Base-by-base conservation (phyloP, 2,113 vertebrate species). In the Gymnogyps californianus region DNA sequence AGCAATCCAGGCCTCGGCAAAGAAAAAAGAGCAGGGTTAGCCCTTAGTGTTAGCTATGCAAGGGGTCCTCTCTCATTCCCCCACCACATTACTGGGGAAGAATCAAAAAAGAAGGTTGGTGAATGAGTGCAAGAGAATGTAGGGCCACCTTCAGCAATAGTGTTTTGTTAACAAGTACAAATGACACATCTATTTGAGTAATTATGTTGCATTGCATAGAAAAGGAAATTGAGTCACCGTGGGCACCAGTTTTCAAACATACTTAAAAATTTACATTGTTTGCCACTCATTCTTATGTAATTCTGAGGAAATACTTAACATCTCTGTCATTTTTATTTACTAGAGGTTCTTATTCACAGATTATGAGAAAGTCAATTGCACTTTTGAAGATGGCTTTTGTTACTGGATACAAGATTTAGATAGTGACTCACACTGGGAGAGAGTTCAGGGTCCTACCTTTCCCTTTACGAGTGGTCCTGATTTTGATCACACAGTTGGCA, bases 381-480 rank as follows among this genome's bases (percentile, higher is more conserved):
- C 96, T 59, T 99, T 99, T 97, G 99, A 99, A 96, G 97, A 98
- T 0, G 98, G 98, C 4, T 97, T 99, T 97, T 99, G 99, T 97
- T 99, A 98, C 88, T 99, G 99, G 99, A 97, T 96, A 87, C 99
- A 99, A 93, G 97, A 98, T 75, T 93, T 97, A 34, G 89, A 97
- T 7, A 98, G 98, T 40, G 95, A 98, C 38, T 98, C 96, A 9
- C 97, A 98, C n/a, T 99, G 99, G 99, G 96, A 98, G 28, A 97
- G 99, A 93, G 44, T 86, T 66, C 96, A 84, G 18, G 98, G 98
- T 13, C 44, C 90, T 19, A 97, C 87, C 0, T 98, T 98, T 62
- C 99, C 99, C 7, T 40, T 86, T 0, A 52, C 93, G 28, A 98
- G 95, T 28, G 99, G 99, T 38, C 99, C 99, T 13, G 97, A 97